Conservation (phyloP, 2,888 invertebrate species). For the Autographa gamma region DNA sequence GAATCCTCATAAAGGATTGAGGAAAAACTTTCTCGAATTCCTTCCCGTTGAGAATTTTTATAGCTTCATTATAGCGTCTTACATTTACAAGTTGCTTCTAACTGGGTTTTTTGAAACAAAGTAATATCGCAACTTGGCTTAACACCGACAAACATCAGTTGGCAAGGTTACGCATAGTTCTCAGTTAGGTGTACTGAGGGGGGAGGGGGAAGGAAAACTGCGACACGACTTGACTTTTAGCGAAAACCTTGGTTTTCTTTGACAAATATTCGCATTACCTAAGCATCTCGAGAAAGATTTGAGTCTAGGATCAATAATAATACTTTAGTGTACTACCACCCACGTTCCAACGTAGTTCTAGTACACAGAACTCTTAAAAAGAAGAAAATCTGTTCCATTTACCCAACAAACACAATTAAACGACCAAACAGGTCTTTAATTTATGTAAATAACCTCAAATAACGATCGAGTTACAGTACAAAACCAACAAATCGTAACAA, state of each 20-base stretch:
- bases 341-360: not conserved
- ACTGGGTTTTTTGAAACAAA: conserved; percentile 28
- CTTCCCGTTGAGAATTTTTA: conserved; percentile 38
- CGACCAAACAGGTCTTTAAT: conserved; percentile 28
- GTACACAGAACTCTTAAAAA: not conserved
- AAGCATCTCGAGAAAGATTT: not conserved
- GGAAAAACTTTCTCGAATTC: conserved; percentile 49
- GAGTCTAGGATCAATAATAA: not conserved
- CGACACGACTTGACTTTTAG: not conserved
- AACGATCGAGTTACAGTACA: conserved; percentile 64
- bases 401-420: conserved; percentile 2
- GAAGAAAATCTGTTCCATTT: not conserved
- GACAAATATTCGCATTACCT: not conserved
- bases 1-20: conserved; percentile 42
- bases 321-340: not conserved
- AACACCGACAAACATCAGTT: not conserved
- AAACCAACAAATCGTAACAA: conserved; percentile 65
- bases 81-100: conserved; percentile 24
- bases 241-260: conserved; percentile 2
- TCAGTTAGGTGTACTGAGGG: conserved; percentile 4
- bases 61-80: conserved; percentile 38
- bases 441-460: conserved; percentile 49
- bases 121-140: conserved; percentile 11
- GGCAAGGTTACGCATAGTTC: conserved; percentile 4
- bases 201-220: not conserved